Evolutionary conservation across 1,140 invertebrate species (phyloP), one percentile per base, ranked within the genome.

Genomic region (Drosophila pseudoobscura): DNA sequence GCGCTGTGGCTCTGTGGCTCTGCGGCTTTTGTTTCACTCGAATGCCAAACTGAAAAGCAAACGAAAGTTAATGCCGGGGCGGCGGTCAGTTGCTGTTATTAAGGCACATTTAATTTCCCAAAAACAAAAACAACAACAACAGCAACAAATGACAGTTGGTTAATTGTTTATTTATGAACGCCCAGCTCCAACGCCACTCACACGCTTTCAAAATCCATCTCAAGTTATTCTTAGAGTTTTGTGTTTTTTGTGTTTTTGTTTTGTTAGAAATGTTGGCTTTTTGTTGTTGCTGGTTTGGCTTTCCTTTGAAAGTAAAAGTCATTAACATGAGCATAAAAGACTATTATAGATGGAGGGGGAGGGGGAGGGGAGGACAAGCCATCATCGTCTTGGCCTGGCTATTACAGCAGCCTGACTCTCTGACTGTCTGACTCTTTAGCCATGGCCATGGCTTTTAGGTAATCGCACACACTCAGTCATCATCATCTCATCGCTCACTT

Each of bases 241-340:
- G 70, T 61, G 61, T 47, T 83, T 74, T 74, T 55, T 66, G 76
- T 57, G 64, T 51, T 64, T 75, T 69, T 75, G 49, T 66, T 52
- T 61, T 55, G 43, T 8, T 15, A 46, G 31, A 47, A 69, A 69
- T 57, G 72, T 85, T 31, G 31, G 54, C 60, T 78, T 75, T 78
- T 51, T 60, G 17, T 53, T 61, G 51, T 53, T 50, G 57, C 52
- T 13, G 41, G 62, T 80, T 78, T 43, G 59, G 73, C 58, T 87
- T 75, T 78, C 56, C 75, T 57, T 65, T 31, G 66, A 89, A 84
- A 88, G 83, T 71, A 83, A 83, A 78, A 83, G 75, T 63, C 75
- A 88, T 88, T 83, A 80, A 75, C 78, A 75, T 80, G 56, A 46
- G 71, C 56, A 57, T 70, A 55, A 69, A 75, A 55, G 69, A 78